Evolutionary conservation across 53 echinoderm and acorn worm species (phyloP), one percentile per base, ranked within the genome.

Genomic region (Temnopleurus reevesii): DNA sequence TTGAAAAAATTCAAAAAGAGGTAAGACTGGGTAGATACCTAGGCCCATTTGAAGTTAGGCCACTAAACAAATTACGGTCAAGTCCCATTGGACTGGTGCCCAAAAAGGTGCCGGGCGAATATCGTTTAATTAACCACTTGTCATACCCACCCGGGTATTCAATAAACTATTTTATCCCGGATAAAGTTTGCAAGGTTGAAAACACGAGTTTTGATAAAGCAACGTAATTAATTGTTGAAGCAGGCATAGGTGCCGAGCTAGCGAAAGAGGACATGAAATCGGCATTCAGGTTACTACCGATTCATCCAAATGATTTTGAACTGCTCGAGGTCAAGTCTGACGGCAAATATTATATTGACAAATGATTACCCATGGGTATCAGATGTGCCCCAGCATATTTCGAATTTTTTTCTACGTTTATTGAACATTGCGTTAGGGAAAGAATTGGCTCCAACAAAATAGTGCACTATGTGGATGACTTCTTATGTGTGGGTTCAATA

Each of bases 361-460:
- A 92, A 64, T 90, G 92, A 21, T 33, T 90, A 21, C 92, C 90
- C 10, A 92, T 92, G 92, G 90, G 92, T 0, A 80, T 80, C 41
- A 18, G 59, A 5, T 84, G 38, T 63, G 89, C 92, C 7, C 90
- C 90, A 33, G 59, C 92, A 1, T 30, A 83, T 0, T 92, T 90
- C 49, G 90, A 92, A 66, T 53, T 17, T 2, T 90, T 92, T 24
- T 89, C 85, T 36, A 53, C 92, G 19, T 89, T 92, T 57, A 41
- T 92, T 35, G 92, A 92, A 77, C 77, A 77, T 51, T 45, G 59
- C 4, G 84, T 63, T 1, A 55, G 82, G 76, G 30, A 12, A 12
- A 51, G 27, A 44, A 46, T 41, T 19, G 18, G 53, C 12, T 91
- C 64, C 2, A 36, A 86, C 26, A 77, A 56, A 13, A 53, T 91